These are phyloP conservation scores for Acleris holmiana DNA, from an alignment of 2,888 invertebrate species.

Conservation along the genomic window DNA sequence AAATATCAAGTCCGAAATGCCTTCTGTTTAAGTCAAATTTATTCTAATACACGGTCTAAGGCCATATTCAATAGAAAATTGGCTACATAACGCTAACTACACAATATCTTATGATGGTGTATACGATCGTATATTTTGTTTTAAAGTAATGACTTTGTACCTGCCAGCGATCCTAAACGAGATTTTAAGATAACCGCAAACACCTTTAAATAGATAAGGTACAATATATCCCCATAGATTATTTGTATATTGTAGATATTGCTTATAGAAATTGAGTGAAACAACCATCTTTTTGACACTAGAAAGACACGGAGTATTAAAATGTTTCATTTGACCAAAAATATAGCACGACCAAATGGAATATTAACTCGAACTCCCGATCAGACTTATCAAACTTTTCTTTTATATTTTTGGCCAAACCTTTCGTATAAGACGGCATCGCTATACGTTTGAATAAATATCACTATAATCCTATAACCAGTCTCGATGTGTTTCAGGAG, in stretches of 20 bases:
- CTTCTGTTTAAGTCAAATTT: no score
- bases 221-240: no score
- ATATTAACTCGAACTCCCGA: background rate
- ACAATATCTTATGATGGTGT: no score
- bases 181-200: no score
- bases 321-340: conserved; percentile 8
- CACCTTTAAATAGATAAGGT: no score
- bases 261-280: conserved; percentile 17
- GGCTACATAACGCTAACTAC: no score
- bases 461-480: conserved; percentile 16
- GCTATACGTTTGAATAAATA: conserved; percentile 15
- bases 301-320: conserved; percentile 16
- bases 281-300: conserved; percentile 38
- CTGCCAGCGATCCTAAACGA: no score
- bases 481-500: conserved; percentile 19
- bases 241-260: background rate
- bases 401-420: conserved; percentile 20
- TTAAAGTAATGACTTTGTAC: no score
- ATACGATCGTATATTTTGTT: no score
- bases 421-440: conserved; percentile 27
- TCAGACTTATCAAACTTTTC: background rate
- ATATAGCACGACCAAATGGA: background rate
- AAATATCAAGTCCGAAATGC: no score
- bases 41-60: no score
- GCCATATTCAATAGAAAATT: no score